A percentile compares a stretch with the other conserved stretches of the same genome.
Evolutionary conservation across 2,888 invertebrate species (phyloP).

Genomic region (Meteorus colon): DNA sequence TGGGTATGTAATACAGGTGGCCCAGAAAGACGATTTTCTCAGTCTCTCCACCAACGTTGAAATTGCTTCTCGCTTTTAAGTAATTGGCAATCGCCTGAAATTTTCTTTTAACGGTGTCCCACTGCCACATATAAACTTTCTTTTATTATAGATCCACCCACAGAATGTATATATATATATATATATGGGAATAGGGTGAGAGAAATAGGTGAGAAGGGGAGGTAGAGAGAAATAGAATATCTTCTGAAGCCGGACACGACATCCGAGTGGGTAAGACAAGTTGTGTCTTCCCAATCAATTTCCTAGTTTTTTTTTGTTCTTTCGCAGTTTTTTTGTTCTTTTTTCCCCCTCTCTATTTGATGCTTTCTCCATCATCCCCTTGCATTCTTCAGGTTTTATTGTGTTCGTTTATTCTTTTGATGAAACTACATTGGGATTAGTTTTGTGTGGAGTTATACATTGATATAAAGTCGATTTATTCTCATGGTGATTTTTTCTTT

Average conservation of each 20-base stretch:
- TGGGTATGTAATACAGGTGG: conserved; percentile 21
- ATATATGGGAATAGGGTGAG: conserved; percentile 1
- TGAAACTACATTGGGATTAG: conserved; percentile 8
- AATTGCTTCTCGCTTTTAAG: conserved; percentile 54
- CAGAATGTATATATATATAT: conserved; percentile 14
- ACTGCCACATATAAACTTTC: conserved; percentile 29
- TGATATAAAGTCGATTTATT: conserved; percentile 32
- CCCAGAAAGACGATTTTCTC: conserved; percentile 29
- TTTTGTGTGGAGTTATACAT: conserved; percentile 1
- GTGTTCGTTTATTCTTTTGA: conserved; percentile 13
- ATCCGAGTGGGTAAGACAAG: conserved; percentile 30
- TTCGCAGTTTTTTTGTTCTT: background rate
- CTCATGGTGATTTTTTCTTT: background rate
- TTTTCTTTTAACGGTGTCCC: conserved; percentile 52
- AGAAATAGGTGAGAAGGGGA: background rate
- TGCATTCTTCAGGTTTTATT: background rate
- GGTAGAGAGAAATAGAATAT: conserved; percentile 8
- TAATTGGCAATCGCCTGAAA: conserved; percentile 56
- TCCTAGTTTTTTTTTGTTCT: conserved; percentile 17
- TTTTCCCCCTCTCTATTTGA: background rate
- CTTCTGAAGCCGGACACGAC: conserved; percentile 9
- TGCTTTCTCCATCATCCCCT: no score
- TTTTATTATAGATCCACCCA: background rate
- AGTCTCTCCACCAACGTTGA: conserved; percentile 31
- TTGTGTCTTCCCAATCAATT: conserved; percentile 43